Conservation (phyloP, 2,113 vertebrate genomes). For the Tautogolabrus adspersus region DNA sequence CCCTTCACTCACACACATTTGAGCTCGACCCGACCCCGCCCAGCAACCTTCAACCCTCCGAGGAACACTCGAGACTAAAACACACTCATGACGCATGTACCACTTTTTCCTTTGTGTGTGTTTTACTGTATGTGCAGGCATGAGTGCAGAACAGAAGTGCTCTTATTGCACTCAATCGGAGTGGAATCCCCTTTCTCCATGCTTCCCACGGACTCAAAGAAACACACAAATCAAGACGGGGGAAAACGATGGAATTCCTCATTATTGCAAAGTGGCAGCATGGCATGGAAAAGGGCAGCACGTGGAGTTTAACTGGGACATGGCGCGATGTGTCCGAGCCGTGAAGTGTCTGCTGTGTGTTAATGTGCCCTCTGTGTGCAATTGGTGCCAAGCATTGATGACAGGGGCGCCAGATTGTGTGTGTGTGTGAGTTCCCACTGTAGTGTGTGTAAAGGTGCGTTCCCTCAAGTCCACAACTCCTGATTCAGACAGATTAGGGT, state of each 20-base stretch:
- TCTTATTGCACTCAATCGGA: conserved; percentile 54
- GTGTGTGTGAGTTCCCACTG: conserved; percentile 4
- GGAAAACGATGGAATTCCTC: conserved; percentile 58
- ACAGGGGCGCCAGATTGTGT: conserved; percentile 66
- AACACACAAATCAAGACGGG: neutral
- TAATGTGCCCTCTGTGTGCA: conserved; percentile 67
- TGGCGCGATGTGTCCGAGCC: conserved; percentile 50
- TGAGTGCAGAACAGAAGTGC: conserved; percentile 71
- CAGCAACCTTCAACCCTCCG: conserved; percentile 71
- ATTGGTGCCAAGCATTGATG: conserved; percentile 65
- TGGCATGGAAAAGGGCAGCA: conserved; percentile 70
- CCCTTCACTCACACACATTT: conserved; percentile 12
- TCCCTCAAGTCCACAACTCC: conserved; percentile 37
- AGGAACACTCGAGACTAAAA: conserved; percentile 63
- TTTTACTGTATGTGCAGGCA: conserved; percentile 28
- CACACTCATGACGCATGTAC: conserved; percentile 65
- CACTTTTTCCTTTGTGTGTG: conserved; percentile 68
- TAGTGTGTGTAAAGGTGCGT: conserved; percentile 51
- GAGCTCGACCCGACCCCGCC: conserved; percentile 37
- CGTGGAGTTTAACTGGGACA: conserved; percentile 56
- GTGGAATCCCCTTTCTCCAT: conserved; percentile 71
- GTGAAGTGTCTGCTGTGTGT: conserved; percentile 71
- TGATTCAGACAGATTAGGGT: conserved; percentile 59
- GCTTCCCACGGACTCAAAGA: conserved; percentile 60
- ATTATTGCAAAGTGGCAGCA: conserved; percentile 68